These are phyloP conservation scores for Andrena bucephala DNA, from an alignment of 2,888 invertebrate species.

Conservation along the genomic window DNA sequence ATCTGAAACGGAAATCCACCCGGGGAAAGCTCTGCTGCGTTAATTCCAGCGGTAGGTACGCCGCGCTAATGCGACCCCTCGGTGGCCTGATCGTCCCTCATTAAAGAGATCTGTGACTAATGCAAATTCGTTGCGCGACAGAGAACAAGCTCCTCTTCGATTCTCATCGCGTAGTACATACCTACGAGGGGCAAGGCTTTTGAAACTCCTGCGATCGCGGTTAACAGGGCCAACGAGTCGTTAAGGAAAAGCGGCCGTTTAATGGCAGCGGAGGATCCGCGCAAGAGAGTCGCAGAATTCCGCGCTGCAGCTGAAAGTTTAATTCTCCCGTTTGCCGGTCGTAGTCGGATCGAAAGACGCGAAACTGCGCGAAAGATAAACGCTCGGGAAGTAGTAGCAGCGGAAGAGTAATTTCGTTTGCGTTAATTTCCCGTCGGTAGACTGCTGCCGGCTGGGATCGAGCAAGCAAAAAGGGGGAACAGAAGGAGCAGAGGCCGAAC, in stretches of 20 bases:
- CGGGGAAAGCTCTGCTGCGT: conserved; percentile 22
- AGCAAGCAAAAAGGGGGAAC: too few species aligned
- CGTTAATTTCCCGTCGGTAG: conserved; percentile 10
- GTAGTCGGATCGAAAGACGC: background rate
- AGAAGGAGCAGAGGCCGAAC: too few species aligned
- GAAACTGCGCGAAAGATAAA: conserved; percentile 17
- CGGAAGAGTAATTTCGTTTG: conserved; percentile 20
- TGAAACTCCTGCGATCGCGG: too few species aligned
- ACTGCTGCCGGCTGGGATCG: background rate
- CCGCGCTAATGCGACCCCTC: conserved; percentile 17
- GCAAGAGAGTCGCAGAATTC: too few species aligned
- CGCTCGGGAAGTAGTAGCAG: conserved; percentile 8
- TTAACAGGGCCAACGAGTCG: too few species aligned
- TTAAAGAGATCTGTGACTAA: background rate
- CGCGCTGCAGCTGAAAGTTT: too few species aligned
- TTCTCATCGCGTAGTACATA: too few species aligned
- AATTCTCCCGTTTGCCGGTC: background rate
- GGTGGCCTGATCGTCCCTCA: background rate
- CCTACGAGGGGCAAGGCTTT: too few species aligned
- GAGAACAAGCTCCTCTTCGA: too few species aligned
- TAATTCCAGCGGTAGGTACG: conserved; percentile 22
- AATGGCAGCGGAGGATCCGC: too few species aligned
- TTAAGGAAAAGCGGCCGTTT: too few species aligned
- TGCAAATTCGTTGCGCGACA: too few species aligned
- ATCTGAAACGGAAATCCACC: conserved; percentile 59